Percentiles rank a stretch among this genome's conserved stretches.
phyloP scores from a whole-genome alignment of 2,113 vertebrate species.

The Hemibagrus wyckioides region DNA sequence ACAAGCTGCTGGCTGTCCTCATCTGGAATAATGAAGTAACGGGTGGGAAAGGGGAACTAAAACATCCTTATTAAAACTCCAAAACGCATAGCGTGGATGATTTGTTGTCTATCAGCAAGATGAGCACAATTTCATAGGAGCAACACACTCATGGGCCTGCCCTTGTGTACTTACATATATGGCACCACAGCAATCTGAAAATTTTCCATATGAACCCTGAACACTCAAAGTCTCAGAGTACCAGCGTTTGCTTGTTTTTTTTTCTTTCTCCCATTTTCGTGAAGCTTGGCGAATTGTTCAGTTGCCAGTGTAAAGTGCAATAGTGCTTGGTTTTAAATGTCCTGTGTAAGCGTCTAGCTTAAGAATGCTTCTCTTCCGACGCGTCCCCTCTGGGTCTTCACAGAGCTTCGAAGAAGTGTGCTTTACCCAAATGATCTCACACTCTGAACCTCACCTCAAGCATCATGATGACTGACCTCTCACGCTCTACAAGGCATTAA shows the following conservation, averaged over 20 bases:
- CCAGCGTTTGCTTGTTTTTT: constrained; percentile 60
- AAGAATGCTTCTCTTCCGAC: constrained; percentile 17
- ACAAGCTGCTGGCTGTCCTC: constrained; percentile 6
- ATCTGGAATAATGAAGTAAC: constrained; percentile 22
- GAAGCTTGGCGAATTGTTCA: constrained; percentile 60
- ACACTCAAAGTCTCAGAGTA: constrained; percentile 55
- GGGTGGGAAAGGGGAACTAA: constrained; percentile 67
- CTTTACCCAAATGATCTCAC: neutral
- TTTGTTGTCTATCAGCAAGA: constrained; percentile 45
- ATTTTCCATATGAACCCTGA: constrained; percentile 26
- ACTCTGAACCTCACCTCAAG: neutral
- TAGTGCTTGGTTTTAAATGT: constrained; percentile 91
- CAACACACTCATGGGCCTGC: constrained; percentile 59
- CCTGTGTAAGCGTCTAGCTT: constrained; percentile 63
- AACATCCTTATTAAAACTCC: constrained; percentile 64
- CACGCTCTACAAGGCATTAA: neutral
- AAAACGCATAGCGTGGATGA: neutral
- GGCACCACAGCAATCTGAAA: constrained; percentile 72
- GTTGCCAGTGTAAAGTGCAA: constrained; percentile 96
- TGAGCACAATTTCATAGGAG: constrained; percentile 47
- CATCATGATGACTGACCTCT: neutral
- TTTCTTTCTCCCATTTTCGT: constrained; percentile 58
- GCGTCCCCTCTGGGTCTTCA: constrained; percentile 61
- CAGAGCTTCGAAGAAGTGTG: constrained; percentile 20
- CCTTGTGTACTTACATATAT: constrained; percentile 67